Evolutionary conservation across 2,888 invertebrate genomes (phyloP).

Genomic region (Furcula furcula): DNA sequence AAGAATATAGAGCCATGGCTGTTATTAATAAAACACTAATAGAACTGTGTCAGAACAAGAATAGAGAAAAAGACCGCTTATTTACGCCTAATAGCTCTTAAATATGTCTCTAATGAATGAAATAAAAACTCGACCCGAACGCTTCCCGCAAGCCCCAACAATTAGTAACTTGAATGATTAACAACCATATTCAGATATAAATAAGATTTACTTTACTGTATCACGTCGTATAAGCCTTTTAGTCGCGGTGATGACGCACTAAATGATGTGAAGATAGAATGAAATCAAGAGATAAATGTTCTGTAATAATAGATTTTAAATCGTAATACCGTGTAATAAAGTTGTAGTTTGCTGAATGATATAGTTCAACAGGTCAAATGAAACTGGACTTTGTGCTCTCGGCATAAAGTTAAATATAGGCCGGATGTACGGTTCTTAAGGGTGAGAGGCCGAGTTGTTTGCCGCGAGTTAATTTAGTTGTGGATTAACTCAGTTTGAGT

Average conservation of each 20-base stretch:
- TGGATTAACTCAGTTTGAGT: slow-evolving; percentile 74
- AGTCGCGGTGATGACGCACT: slow-evolving; percentile 27
- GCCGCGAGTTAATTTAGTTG: slow-evolving; percentile 76
- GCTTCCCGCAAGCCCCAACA: slow-evolving; percentile 25
- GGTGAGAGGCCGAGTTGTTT: slow-evolving; percentile 52
- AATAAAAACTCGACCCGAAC: slow-evolving; percentile 41
- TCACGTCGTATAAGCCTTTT: slow-evolving; percentile 34
- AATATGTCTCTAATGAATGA: slow-evolving; percentile 58
- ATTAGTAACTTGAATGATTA: slow-evolving; percentile 17
- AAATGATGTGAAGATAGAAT: slow-evolving; percentile 65
- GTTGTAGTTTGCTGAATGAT: slow-evolving; percentile 25
- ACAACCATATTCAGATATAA: slow-evolving; percentile 13
- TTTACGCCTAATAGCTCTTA: slow-evolving; percentile 52
- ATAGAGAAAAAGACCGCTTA: slow-evolving; percentile 35
- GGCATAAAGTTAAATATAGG: slow-evolving; percentile 41
- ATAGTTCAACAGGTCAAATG: slow-evolving; percentile 12
- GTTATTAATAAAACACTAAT: no score
- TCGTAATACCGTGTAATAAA: slow-evolving; percentile 35
- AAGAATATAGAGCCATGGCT: no score
- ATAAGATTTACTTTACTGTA: slow-evolving; percentile 27
- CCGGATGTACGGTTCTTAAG: slow-evolving; percentile 37
- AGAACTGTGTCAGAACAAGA: no score
- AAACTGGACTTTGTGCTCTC: slow-evolving; percentile 30
- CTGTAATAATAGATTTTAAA: slow-evolving; percentile 42
- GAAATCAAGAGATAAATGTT: slow-evolving; percentile 58